A percentile compares a stretch with the other conserved stretches of the same genome.
These are phyloP conservation scores for Rhynchonycteris naso DNA, from an alignment of 2,797 vertebrate species.

Conservation along the genomic window DNA sequence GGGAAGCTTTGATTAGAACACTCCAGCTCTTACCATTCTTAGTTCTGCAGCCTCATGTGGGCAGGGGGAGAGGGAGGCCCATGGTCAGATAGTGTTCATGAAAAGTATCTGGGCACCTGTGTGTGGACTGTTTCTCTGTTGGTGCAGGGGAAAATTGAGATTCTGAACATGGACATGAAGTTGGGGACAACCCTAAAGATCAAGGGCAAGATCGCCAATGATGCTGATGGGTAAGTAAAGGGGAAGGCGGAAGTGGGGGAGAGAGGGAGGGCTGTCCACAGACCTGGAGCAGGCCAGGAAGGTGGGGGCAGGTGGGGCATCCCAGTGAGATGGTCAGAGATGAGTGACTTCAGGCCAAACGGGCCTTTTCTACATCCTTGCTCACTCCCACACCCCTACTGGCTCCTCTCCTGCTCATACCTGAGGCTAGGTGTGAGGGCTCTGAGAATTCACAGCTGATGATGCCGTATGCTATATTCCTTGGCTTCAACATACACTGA, in stretches of 20 bases:
- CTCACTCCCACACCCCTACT: not conserved
- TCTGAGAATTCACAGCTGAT: not conserved
- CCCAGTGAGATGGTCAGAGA: not conserved
- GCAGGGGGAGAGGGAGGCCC: not conserved
- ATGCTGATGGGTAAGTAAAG: conserved; percentile 67
- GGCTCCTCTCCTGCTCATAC: not conserved
- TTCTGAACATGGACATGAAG: conserved; percentile 87
- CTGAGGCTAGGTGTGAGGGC: not conserved
- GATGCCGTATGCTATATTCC: not conserved
- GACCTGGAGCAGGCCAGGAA: not conserved
- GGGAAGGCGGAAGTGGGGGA: rapidly evolving
- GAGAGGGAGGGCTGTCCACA: rapidly evolving
- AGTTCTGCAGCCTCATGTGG: not conserved
- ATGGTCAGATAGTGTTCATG: rapidly evolving
- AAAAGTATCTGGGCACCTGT: rapidly evolving
- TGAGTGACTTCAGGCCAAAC: not conserved
- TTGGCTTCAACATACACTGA: not conserved
- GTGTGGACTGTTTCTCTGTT: not conserved
- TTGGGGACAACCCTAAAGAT: conserved; percentile 88
- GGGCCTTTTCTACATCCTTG: rapidly evolving
- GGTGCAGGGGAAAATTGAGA: conserved; percentile 86
- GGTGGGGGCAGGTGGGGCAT: not conserved
- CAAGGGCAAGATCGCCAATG: conserved; percentile 86
- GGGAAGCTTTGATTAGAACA: not conserved
- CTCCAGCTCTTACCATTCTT: not conserved